Conservation (phyloP, 2,888 invertebrate genomes). For the Siphlonurus alternatus region DNA sequence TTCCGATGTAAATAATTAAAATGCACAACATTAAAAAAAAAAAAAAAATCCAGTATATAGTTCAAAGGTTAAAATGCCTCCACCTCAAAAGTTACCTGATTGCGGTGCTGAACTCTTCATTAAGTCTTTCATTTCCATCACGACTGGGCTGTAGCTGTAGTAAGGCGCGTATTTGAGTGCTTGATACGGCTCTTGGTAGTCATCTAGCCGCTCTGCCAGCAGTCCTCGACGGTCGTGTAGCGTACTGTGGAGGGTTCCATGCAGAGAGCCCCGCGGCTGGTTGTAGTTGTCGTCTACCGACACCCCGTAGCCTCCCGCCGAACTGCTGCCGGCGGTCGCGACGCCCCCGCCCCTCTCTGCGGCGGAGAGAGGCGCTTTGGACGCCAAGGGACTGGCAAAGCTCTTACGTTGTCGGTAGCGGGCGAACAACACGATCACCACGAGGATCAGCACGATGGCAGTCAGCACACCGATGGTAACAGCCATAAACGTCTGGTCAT, state of each 20-base stretch:
- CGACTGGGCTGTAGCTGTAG: conserved; percentile 56
- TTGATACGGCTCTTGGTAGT: conserved; percentile 67
- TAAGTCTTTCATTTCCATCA: conserved; percentile 55
- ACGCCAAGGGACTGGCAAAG: conserved; percentile 50
- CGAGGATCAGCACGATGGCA: conserved; percentile 52
- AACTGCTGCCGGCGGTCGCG: conserved; percentile 3
- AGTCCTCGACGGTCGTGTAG: conserved; percentile 23
- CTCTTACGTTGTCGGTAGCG: conserved; percentile 54
- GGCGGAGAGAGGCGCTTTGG: conserved; percentile 35
- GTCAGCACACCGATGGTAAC: conserved; percentile 59
- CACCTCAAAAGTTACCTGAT: too few species aligned
- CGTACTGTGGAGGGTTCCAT: conserved; percentile 20
- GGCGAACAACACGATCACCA: conserved; percentile 52
- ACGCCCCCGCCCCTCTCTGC: conserved; percentile 30
- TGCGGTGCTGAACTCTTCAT: conserved; percentile 16
- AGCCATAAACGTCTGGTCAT: conserved; percentile 57
- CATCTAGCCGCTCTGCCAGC: conserved; percentile 38
- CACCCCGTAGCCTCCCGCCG: conserved; percentile 19
- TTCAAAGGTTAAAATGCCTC: too few species aligned
- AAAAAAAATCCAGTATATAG: too few species aligned
- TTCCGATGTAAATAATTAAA: too few species aligned
- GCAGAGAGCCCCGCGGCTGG: conserved; percentile 25
- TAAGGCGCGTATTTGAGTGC: conserved; percentile 57
- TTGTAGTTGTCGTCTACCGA: conserved; percentile 29
- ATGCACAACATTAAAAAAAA: too few species aligned